A percentile compares a stretch with the other conserved stretches of the same genome.
Conservation (phyloP, 92 coral and sea anemone genomes). For the Meandrina meandrites region DNA sequence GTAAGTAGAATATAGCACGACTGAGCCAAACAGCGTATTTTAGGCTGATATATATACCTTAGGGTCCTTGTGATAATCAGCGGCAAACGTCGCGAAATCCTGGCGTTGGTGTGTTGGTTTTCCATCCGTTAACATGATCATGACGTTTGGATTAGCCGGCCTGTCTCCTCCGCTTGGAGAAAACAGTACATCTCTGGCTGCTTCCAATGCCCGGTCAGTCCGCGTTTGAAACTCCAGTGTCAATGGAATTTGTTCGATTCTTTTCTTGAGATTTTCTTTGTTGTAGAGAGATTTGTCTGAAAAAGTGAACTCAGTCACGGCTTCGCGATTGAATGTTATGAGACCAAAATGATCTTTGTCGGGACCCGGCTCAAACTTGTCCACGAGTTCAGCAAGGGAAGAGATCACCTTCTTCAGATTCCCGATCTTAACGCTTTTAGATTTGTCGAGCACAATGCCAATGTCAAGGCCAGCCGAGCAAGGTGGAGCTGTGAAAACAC, state of each 20-base stretch:
- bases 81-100: conserved; percentile 1
- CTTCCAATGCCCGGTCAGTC: conserved; percentile 22
- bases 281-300: neutral
- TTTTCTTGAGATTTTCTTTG: conserved; percentile 3
- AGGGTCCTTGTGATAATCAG: neutral
- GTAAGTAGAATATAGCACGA: neutral
- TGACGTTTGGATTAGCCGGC: conserved; percentile 17
- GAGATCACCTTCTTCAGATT: neutral
- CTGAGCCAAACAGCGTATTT: neutral
- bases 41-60: neutral
- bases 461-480: conserved; percentile 33
- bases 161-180: conserved; percentile 29
- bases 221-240: neutral
- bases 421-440: neutral
- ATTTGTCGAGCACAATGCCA: conserved; percentile 31
- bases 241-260: neutral
- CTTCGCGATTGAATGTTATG: conserved; percentile 16
- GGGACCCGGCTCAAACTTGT: conserved; percentile 18
- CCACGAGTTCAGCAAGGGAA: conserved; percentile 16
- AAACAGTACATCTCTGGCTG: conserved; percentile 19
- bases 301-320: neutral
- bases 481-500: neutral
- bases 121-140: conserved; percentile 30
- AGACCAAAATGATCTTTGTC: conserved; percentile 34
- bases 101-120: conserved; percentile 12